Conservation (phyloP, 2,113 vertebrate species). For the Austrofundulus limnaeus region DNA sequence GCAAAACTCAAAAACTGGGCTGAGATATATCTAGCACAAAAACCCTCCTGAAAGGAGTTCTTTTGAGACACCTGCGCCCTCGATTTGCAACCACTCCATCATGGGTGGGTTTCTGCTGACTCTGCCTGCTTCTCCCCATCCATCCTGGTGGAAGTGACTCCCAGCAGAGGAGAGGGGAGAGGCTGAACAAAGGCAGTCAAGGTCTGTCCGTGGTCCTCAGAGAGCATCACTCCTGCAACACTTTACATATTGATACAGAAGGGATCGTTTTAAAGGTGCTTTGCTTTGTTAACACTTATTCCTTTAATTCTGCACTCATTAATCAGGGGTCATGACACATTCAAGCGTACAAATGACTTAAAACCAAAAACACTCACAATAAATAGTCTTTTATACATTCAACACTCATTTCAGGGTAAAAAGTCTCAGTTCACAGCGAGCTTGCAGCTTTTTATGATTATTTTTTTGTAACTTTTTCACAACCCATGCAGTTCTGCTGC, state of each 20-base stretch:
- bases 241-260: not conserved
- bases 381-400: too few relatives aligned
- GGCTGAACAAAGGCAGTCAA: constrained; percentile 27
- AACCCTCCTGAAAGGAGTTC: constrained; percentile 15
- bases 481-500: constrained; percentile 25
- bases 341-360: not conserved
- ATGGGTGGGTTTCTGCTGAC: constrained; percentile 62
- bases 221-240: constrained; percentile 1
- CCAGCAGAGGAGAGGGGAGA: not conserved
- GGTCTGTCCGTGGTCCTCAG: constrained; percentile 16
- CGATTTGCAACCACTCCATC: constrained; percentile 56
- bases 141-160: constrained; percentile 25
- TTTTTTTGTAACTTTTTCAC: not conserved
- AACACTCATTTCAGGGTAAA: too few relatives aligned
- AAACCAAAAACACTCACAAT: too few relatives aligned
- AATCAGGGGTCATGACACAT: not conserved
- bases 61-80: constrained; percentile 47
- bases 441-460: not conserved
- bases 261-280: not conserved
- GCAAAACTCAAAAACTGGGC: constrained; percentile 13
- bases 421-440: too few relatives aligned
- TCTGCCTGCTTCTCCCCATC: constrained; percentile 31
- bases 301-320: not conserved
- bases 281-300: not conserved
- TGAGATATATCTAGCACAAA: constrained; percentile 3